phyloP scores from a whole-genome alignment of 2,113 vertebrate genomes.

The Zapornia atra region DNA sequence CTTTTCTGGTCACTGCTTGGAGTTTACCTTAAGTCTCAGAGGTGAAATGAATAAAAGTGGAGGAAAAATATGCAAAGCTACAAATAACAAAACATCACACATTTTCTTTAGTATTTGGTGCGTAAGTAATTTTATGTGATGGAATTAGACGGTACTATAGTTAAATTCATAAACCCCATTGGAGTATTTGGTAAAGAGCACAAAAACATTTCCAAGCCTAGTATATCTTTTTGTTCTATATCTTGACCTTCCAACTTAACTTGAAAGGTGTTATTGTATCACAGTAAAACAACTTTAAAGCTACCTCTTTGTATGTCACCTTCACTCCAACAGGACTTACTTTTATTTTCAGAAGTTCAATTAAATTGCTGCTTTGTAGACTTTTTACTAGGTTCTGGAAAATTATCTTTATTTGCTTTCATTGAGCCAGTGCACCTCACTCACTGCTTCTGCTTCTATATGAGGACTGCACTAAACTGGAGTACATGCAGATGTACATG shows the following conservation, averaged over 20 bases:
- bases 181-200: slow-evolving; percentile 9
- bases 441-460: not conserved
- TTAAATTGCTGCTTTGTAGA: not conserved
- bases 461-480: not conserved
- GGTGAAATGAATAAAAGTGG: slow-evolving; percentile 64
- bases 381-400: not conserved
- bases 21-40: slow-evolving; percentile 62
- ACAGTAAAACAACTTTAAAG: slow-evolving; percentile 2
- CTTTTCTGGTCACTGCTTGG: slow-evolving; percentile 54
- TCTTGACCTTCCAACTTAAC: not conserved
- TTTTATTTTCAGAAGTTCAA: not conserved
- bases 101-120: slow-evolving; percentile 35
- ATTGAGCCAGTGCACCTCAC: not conserved
- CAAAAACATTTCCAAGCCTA: not conserved
- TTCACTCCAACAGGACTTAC: not conserved
- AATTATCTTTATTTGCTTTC: not conserved
- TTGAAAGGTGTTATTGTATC: not conserved
- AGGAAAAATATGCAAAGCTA: slow-evolving; percentile 33
- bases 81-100: slow-evolving; percentile 51
- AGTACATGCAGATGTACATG: not conserved
- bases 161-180: not conserved
- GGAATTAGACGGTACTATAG: slow-evolving; percentile 17
- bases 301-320: not conserved
- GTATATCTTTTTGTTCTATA: not conserved
- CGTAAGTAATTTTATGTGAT: slow-evolving; percentile 13